These are phyloP conservation scores for Phlogophora meticulosa DNA, from an alignment of 2,888 invertebrate genomes.

Conservation along the genomic window DNA sequence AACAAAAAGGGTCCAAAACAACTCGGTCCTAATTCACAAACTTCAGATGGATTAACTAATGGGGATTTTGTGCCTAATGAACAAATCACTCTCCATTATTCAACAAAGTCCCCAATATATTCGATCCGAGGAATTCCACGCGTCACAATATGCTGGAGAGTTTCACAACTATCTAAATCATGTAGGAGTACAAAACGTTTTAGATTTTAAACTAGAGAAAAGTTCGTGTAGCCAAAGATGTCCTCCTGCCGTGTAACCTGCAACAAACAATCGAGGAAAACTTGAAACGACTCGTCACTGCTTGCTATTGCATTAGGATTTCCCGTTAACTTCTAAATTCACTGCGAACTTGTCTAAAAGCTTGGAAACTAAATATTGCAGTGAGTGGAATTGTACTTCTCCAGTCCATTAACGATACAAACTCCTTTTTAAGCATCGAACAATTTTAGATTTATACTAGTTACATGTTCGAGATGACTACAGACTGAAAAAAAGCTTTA, in stretches of 20 bases:
- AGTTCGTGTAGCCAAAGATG: conserved; percentile 7
- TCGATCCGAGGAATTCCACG: conserved; percentile 25
- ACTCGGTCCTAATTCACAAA: conserved; percentile 32
- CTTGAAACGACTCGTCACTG: conserved; percentile 24
- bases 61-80: conserved; percentile 42
- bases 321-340: conserved; percentile 41
- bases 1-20: conserved; percentile 21
- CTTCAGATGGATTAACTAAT: conserved; percentile 47
- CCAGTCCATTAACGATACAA: conserved; percentile 37
- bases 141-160: conserved; percentile 19
- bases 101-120: conserved; percentile 42
- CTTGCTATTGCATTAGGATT: conserved; percentile 35
- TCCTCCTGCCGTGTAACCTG: not conserved
- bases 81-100: conserved; percentile 55
- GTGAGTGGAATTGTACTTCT: conserved; percentile 28
- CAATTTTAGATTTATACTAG: not conserved
- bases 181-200: not conserved
- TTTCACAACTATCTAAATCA: conserved; percentile 2
- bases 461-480: too few relatives aligned
- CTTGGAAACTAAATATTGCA: conserved; percentile 55
- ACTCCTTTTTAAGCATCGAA: conserved; percentile 1
- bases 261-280: conserved; percentile 29
- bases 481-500: too few relatives aligned
- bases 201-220: conserved; percentile 8
- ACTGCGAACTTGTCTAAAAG: conserved; percentile 30